Evolutionary conservation across 2,113 vertebrate genomes (phyloP).

Genomic region (Seriola dumerili): DNA sequence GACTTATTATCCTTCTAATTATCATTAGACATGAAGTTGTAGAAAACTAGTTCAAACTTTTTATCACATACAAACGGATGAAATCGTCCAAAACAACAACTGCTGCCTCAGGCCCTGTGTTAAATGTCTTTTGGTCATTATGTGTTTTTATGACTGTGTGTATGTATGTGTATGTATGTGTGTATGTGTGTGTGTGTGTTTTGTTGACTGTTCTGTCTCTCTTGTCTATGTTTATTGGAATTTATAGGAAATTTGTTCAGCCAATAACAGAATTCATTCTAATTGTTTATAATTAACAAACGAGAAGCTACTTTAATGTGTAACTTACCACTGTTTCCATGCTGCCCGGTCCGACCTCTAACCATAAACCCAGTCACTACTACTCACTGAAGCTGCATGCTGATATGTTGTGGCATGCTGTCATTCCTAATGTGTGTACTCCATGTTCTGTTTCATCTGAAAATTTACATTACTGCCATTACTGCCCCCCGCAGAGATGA

Average conservation of each 20-base stretch:
- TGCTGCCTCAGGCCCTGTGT: neutral
- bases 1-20: neutral
- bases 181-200: neutral
- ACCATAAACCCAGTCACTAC: neutral
- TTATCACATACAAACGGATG: neutral
- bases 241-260: too few relatives aligned
- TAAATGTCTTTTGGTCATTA: constrained; percentile 1
- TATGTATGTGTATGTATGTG: neutral
- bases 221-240: too few relatives aligned
- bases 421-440: constrained; percentile 1
- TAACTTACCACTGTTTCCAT: neutral
- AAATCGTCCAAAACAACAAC: neutral
- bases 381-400: constrained; percentile 40
- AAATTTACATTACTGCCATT: neutral
- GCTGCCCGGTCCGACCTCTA: neutral
- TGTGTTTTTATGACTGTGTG: neutral
- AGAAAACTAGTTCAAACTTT: neutral
- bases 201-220: too few relatives aligned
- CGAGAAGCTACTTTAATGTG: neutral
- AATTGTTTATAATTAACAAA: neutral
- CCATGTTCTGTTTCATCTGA: constrained; percentile 6
- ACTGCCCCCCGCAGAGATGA: neutral
- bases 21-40: neutral
- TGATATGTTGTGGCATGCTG: constrained; percentile 26
- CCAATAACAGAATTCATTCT: neutral